Evolutionary conservation across 37 sponge, comb jelly and placozoan species (phyloP).

Genomic region (Dysidea cf. avara): DNA sequence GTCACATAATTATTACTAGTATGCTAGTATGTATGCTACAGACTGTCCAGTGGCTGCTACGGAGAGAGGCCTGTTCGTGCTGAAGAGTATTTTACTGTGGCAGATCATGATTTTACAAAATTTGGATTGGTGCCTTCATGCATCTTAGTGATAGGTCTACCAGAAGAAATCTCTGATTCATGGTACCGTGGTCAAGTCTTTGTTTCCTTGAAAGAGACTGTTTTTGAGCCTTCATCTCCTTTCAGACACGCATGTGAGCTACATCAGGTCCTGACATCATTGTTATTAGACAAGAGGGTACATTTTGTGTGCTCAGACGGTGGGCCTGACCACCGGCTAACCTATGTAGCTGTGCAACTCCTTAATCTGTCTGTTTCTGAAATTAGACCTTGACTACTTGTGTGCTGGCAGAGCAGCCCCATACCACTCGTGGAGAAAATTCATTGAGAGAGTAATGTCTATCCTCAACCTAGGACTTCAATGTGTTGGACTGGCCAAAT

Average conservation of each 20-base stretch:
- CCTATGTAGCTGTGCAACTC: no score
- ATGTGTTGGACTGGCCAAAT: conserved; percentile 41
- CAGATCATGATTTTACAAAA: no score
- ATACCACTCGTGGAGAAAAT: no score
- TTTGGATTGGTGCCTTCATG: conserved; percentile 42
- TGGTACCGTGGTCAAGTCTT: conserved; percentile 44
- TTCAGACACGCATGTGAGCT: conserved; percentile 40
- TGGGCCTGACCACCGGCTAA: no score
- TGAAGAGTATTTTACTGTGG: no score
- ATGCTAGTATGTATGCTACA: conserved; percentile 51
- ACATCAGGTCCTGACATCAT: neutral
- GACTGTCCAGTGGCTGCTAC: conserved; percentile 58
- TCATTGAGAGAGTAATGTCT: no score
- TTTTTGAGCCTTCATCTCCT: conserved; percentile 47
- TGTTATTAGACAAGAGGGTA: no score
- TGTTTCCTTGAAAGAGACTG: conserved; percentile 42
- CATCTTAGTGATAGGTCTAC: conserved; percentile 22
- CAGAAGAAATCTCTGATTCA: conserved; percentile 37
- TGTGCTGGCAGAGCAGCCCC: no score
- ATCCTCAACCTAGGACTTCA: conserved; percentile 53
- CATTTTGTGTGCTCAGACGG: no score
- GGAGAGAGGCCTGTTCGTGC: conserved; percentile 39
- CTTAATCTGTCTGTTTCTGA: no score
- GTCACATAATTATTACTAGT: conserved; percentile 36
- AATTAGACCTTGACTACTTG: no score